Evolutionary conservation across 2,797 vertebrate genomes (phyloP).

Genomic region (Diplodus puntazzo): DNA sequence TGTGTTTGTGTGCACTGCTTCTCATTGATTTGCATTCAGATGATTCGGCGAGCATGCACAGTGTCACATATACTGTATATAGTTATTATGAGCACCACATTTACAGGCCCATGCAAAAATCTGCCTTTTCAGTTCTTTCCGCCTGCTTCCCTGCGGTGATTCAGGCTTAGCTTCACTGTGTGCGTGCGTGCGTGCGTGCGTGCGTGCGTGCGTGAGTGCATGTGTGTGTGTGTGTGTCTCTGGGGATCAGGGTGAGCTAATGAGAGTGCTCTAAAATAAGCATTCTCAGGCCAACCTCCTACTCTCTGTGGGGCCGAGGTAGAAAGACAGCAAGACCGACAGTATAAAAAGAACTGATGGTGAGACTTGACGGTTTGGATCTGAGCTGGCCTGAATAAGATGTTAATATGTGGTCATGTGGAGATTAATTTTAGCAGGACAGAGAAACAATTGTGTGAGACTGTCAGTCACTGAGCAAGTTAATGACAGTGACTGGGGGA

Average conservation of each 20-base stretch:
- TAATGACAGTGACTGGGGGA: slow-evolving; percentile 18
- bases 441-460: neutral
- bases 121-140: slow-evolving; percentile 8
- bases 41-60: neutral
- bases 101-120: neutral
- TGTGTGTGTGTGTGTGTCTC: slow-evolving; percentile 26
- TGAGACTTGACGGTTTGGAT: slow-evolving; percentile 1
- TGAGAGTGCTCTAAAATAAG: slow-evolving; percentile 83
- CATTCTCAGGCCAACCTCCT: slow-evolving; percentile 59
- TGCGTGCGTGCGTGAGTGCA: slow-evolving; percentile 14
- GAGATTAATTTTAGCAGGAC: slow-evolving; percentile 9
- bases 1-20: slow-evolving; percentile 24
- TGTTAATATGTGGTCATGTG: slow-evolving; percentile 27
- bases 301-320: slow-evolving; percentile 53
- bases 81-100: neutral
- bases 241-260: slow-evolving; percentile 75
- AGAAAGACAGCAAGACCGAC: slow-evolving; percentile 27
- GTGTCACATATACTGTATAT: neutral
- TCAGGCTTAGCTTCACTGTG: slow-evolving; percentile 28
- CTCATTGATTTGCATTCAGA: neutral
- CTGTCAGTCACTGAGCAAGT: slow-evolving; percentile 12
- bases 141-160: slow-evolving; percentile 26
- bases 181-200: neutral
- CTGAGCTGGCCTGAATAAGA: slow-evolving; percentile 1
- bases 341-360: slow-evolving; percentile 39